phyloP scores from a whole-genome alignment of 1,140 invertebrate genomes.

The Drosophila takahashii region DNA sequence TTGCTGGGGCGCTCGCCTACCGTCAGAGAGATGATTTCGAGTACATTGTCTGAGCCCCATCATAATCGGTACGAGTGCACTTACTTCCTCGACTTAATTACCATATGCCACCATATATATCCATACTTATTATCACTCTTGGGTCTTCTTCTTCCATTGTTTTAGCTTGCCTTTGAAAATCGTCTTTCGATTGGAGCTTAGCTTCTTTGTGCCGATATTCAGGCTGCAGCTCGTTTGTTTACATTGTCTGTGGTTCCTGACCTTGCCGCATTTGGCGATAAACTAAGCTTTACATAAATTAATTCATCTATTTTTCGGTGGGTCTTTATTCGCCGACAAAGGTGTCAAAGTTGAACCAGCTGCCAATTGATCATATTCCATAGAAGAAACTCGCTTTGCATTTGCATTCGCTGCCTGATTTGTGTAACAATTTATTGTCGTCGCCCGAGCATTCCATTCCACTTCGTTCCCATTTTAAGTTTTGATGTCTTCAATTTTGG shows the following conservation, averaged over 20 bases:
- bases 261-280: conserved; percentile 65
- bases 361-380: conserved; percentile 61
- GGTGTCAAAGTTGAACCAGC: conserved; percentile 57
- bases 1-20: conserved; percentile 46
- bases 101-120: conserved; percentile 20
- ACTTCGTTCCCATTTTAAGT: conserved; percentile 46
- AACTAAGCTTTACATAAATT: conserved; percentile 71
- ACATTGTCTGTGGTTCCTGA: conserved; percentile 48
- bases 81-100: conserved; percentile 80
- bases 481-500: conserved; percentile 53
- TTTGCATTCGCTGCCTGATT: conserved; percentile 62
- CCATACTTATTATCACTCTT: background rate
- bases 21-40: conserved; percentile 32
- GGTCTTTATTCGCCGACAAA: conserved; percentile 62
- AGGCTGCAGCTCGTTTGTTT: conserved; percentile 46
- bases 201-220: conserved; percentile 21
- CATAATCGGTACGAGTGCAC: conserved; percentile 57
- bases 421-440: conserved; percentile 71
- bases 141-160: conserved; percentile 5
- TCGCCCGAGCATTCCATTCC: conserved; percentile 51
- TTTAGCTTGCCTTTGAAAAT: conserved; percentile 25
- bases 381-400: conserved; percentile 28
- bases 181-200: conserved; percentile 28
- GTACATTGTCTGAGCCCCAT: conserved; percentile 62
- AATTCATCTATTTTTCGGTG: conserved; percentile 10